Base-by-base conservation (phyloP, 2,113 vertebrate species). In the Aramus guarauna region DNA sequence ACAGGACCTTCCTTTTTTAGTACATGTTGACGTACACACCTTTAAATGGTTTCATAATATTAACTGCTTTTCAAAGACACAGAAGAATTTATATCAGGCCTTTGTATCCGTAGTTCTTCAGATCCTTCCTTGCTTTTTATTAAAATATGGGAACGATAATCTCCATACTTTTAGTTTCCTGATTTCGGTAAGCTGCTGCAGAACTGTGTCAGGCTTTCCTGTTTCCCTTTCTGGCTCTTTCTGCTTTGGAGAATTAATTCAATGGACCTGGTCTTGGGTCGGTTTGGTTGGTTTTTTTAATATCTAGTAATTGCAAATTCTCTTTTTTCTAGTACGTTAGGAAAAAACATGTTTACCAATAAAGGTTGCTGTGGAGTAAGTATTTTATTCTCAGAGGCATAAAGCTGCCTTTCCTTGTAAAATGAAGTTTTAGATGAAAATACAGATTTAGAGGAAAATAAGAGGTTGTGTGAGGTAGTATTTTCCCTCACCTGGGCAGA, bases 1-100 rank as follows among this genome's bases (percentile, higher is more conserved):
- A 83, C 89, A 71, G 93, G 94, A 95, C 94, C 87, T 96, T 96
- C 92, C 95, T 94, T 95, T 96, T 91, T 89, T 90, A 95, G 91
- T n/a, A 37, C 53, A 6, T 36, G 74, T 88, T 96, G 97, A 97
- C 53, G 58, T 87, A 73, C 6, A 3, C 86, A 77, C 87, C 77
- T 92, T 91, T 73, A 78, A 95, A 62, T 76, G 89, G 66, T 75
- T 95, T 92, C 59, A 58, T 85, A 85, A 88, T 67, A 66, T 69
- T 76, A 64, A 4, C n/a, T 77, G 93, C 47, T 66, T 79, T 89
- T 84, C 69, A 64, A 30, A 80, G 73, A 69, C 72, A 30, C 58
- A 52, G 75, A 86, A 85, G 85, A 81, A 79, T 67, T 85, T 55
- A 12, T 91, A 90, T 68, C 92, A 91, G 84, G 53, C 63, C 63